Evolutionary conservation across 2,888 invertebrate genomes (phyloP), one percentile per base, ranked within the genome.

Genomic region (Spisula subtruncata): DNA sequence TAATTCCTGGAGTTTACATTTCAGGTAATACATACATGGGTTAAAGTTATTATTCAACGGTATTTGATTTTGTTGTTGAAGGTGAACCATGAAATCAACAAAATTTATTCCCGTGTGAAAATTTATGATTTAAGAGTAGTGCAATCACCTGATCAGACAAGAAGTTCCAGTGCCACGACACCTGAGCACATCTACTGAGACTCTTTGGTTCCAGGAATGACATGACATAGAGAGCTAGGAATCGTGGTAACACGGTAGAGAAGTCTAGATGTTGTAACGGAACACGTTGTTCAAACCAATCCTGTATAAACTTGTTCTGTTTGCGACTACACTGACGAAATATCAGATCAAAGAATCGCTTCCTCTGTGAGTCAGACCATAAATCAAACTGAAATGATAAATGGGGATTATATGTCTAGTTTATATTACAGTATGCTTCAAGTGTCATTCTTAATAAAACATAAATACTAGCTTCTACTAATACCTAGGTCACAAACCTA

Each of bases 161-260:
- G 82, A 95, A 96, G 89, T 96, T 96, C 97, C 96, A 97, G 83
- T 96, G 94, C 96, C 96, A 96, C 46, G 93, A 96, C 14, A 96
- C 96, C 92, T 94, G 95, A 0, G 96, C 94, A 83, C 96, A 95
- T 41, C 96, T 87, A 88, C 95, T 95, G 80, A 96, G 93, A 89
- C 95, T 96, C 86, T 96, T 95, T 0, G 96, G 96, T 79, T 96
- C 96, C 35, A 97, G 95, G 92, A 95, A 96, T 6, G 97, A 96
- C 91, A 96, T 95, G 32, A 96, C 95, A 89, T 96, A 96, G 25
- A 96, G 92, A 5, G 96, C 93, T 20, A 97, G 94, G 88, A 96
- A 96, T 29, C 96, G 91, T 0, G 96, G 96, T 14, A 96, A 93
- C 2, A 96, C 95, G 1, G 94, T 94, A n/a, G 95, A 95, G 84